Evolutionary conservation across 1,140 invertebrate species (phyloP), one percentile per base, ranked within the genome.

Genomic region (Campoletis sonorensis): DNA sequence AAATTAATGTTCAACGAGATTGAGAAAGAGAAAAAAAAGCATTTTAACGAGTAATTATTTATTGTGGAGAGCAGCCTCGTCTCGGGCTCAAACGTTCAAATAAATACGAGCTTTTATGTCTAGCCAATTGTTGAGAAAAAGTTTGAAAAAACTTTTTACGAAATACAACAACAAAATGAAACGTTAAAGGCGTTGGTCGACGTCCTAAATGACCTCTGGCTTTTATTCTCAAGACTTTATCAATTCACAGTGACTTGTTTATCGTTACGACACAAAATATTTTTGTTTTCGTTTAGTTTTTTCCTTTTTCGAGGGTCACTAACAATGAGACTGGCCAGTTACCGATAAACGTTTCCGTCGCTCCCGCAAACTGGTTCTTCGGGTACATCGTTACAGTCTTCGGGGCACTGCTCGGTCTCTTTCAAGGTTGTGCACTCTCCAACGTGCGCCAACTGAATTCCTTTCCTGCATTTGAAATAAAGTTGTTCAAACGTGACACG

Each of bases 261-360:
- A 33, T 33, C 7, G 5, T 37, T 13, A 21, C 64, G 61, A 61
- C 18, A 51, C 15, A 51, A 51, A 33, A 33, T 33, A 33, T 33
- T 33, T 33, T 33, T 33, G 30, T 11, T 45, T 13, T 5, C 13
- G 5, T 45, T n/a, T 54, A 16, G 16, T n/a, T 54, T 54, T 54
- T 54, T 51, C 10, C 10, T 18, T 54, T 21, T 54, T 21, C 10
- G 61, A 64, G 61, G 21, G 23, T 64, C 23, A 49, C 16, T 75
- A 77, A 81, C 77, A 81, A 79, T 81, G 77, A 27, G 21, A 40
- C 37, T 45, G 61, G 58, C 23, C 40, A 82, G 67, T 88, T 94
- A 97, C 94, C 94, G 95, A 91, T 98, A 99, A 82, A 97, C 97
- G 87, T 97, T 97, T 84, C 97, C 97, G 89, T 99, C 96, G 51